Evolutionary conservation across 2,113 vertebrate species (phyloP).

Genomic region (Rhagologus leucostigma): DNA sequence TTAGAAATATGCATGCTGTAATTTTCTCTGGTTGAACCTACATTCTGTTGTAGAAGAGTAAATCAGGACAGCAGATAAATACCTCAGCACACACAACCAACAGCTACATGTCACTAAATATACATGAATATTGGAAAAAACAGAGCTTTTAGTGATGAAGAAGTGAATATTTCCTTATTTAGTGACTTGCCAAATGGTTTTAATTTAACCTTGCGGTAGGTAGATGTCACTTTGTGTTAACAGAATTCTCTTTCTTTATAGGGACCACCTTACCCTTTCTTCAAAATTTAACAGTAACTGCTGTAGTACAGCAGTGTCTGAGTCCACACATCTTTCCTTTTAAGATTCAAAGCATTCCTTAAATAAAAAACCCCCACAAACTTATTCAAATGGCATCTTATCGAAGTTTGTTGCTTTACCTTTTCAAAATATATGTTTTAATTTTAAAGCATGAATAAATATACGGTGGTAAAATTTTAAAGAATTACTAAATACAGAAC

Average conservation of each 20-base stretch:
- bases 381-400: not conserved
- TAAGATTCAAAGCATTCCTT: not conserved
- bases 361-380: accelerated
- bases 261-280: not conserved
- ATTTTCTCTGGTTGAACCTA: not conserved
- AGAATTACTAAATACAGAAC: not conserved
- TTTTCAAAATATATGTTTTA: not conserved
- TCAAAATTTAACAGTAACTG: not conserved
- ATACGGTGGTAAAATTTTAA: not conserved
- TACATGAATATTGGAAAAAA: conserved; percentile 1
- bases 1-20: not conserved
- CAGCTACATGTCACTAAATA: not conserved
- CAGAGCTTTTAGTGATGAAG: conserved; percentile 52
- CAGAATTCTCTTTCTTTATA: conserved; percentile 1
- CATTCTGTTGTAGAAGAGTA: not conserved
- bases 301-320: not conserved
- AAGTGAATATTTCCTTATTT: conserved; percentile 58
- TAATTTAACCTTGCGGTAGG: conserved; percentile 60
- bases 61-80: not conserved
- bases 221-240: conserved; percentile 56
- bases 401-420: not conserved
- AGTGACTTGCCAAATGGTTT: conserved; percentile 48
- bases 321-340: not conserved
- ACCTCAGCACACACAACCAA: not conserved
- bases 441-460: not conserved